Conservation (phyloP, 2,888 invertebrate species). For the Argyresthia albistria region DNA sequence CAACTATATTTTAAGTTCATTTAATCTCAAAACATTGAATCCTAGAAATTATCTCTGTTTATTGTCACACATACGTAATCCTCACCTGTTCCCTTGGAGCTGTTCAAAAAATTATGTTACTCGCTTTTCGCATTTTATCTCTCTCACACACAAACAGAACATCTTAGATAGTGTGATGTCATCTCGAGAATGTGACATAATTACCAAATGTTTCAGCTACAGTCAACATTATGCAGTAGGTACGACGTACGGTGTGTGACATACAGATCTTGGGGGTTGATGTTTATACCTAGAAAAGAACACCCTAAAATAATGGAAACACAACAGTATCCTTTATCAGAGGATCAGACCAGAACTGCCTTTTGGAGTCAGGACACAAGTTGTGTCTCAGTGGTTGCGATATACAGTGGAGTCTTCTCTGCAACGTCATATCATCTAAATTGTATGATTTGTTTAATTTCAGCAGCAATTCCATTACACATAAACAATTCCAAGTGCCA, state of each 20-base stretch:
- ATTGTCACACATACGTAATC: constrained; percentile 62
- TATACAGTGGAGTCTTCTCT: too few relatives aligned
- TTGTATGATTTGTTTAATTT: constrained; percentile 26
- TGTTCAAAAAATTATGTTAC: constrained; percentile 71
- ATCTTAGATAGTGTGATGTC: constrained; percentile 61
- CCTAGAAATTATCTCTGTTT: constrained; percentile 34
- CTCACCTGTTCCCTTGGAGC: constrained; percentile 69
- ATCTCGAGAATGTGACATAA: constrained; percentile 62
- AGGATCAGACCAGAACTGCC: too few relatives aligned
- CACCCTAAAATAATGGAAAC: constrained; percentile 59
- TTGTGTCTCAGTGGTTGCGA: too few relatives aligned
- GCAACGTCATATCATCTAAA: constrained; percentile 53
- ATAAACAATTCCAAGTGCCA: constrained; percentile 64
- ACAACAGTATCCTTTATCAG: too few relatives aligned
- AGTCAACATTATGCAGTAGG: constrained; percentile 44
- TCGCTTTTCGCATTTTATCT: constrained; percentile 45
- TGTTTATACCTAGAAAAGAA: constrained; percentile 68
- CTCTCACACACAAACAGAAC: constrained; percentile 65
- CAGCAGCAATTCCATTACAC: constrained; percentile 39
- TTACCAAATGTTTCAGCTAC: constrained; percentile 56
- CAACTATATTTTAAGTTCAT: too few relatives aligned
- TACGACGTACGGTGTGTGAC: constrained; percentile 28
- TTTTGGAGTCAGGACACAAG: too few relatives aligned
- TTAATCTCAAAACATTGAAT: constrained; percentile 9
- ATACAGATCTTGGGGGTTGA: constrained; percentile 45